Evolutionary conservation across 2,888 invertebrate genomes (phyloP).

Genomic region (Gortyna flavago): DNA sequence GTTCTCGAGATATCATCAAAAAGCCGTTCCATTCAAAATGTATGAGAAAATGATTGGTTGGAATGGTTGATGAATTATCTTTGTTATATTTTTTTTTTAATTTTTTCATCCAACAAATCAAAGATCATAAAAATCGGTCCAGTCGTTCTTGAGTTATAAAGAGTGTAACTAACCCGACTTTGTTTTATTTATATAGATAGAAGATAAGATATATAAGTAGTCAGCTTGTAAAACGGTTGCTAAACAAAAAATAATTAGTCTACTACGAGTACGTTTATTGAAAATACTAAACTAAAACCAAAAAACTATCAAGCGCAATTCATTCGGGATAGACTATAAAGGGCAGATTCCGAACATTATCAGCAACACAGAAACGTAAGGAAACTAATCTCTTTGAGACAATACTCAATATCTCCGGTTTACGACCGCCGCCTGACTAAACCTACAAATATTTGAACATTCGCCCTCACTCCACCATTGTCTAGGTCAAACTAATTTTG

Average conservation of each 20-base stretch:
- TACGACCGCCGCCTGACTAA: constrained; percentile 82
- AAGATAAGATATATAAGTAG: no score
- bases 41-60: no score
- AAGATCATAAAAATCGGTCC: no score
- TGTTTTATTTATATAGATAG: no score
- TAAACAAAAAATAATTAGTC: background rate
- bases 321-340: constrained; percentile 31
- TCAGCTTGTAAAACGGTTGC: background rate
- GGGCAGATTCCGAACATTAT: constrained; percentile 67
- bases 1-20: background rate
- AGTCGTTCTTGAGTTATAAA: no score
- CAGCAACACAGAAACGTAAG: constrained; percentile 79
- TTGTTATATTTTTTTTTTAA: no score
- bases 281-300: background rate
- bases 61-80: no score
- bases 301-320: constrained; percentile 4
- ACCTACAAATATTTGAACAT: constrained; percentile 88
- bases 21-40: no score
- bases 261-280: background rate
- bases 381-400: constrained; percentile 88
- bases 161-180: no score
- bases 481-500: constrained; percentile 88
- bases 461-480: constrained; percentile 79
- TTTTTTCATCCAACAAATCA: no score
- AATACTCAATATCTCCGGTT: constrained; percentile 88